A percentile compares a stretch with the other conserved stretches of the same genome.
These are phyloP conservation scores for Drosophila orena DNA, from an alignment of 1,140 invertebrate species.

Conservation along the genomic window DNA sequence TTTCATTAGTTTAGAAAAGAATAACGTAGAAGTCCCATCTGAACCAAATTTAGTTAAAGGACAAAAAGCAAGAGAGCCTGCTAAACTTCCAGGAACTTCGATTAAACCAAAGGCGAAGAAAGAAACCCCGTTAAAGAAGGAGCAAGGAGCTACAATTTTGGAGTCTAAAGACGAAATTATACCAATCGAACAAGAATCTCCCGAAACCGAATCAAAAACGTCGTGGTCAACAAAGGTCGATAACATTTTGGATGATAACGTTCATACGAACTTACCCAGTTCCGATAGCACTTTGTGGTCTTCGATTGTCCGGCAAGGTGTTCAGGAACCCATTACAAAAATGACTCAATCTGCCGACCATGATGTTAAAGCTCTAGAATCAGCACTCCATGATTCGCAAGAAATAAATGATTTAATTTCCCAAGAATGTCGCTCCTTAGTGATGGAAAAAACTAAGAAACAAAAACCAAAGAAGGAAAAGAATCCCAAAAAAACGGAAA, in stretches of 20 bases:
- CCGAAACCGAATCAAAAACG: background rate
- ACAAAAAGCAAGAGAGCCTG: background rate
- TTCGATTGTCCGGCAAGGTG: conserved; percentile 62
- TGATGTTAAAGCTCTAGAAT: conserved; percentile 1
- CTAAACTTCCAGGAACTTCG: background rate
- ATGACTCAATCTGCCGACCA: conserved; percentile 4
- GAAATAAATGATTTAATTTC: conserved; percentile 17
- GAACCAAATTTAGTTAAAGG: background rate
- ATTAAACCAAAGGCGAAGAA: conserved; percentile 36
- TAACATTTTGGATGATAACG: conserved; percentile 15
- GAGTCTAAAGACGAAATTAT: background rate
- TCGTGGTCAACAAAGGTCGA: conserved; percentile 51
- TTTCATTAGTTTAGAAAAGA: conserved; percentile 62
- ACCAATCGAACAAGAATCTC: background rate
- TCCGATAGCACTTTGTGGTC: conserved; percentile 48
- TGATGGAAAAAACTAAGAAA: conserved; percentile 38
- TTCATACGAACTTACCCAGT: background rate
- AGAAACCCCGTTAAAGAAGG: conserved; percentile 25
- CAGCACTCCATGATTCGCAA: background rate
- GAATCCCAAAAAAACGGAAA: background rate
- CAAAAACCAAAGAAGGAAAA: conserved; percentile 34
- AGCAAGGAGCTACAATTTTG: background rate
- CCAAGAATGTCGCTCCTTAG: conserved; percentile 9
- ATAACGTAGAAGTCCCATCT: conserved; percentile 28
- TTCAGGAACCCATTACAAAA: conserved; percentile 43